Base-by-base conservation (phyloP, 2,888 invertebrate species). In the Pycnomerus fuliginosus region DNA sequence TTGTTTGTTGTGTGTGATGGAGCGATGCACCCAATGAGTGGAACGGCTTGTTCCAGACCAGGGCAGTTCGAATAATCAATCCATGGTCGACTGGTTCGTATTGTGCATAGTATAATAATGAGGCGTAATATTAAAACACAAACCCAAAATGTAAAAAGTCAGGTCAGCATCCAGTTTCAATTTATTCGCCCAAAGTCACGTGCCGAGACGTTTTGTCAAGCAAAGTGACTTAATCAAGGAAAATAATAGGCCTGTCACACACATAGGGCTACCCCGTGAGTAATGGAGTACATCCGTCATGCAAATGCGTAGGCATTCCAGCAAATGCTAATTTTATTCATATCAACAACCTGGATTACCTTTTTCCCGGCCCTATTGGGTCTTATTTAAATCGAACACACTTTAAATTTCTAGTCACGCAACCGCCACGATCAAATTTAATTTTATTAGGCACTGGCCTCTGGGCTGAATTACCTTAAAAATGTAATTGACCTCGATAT, bases 171-270 rank as follows among this genome's bases (percentile, higher is more conserved):
- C n/a, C n/a, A n/a, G n/a, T n/a, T n/a, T n/a, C 48, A 48, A 54
- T 61, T 62, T 62, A 52, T 55, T 47, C 44, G 54, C 54, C 52
- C 56, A 36, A n/a, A 55, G 62, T 63, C 67, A 67, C 67, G 68
- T 65, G 55, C 53, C 61, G 57, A 62, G 67, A 62, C 64, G 60
- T 68, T 68, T 67, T 67, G 67, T 66, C 67, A 65, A 60, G 53
- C 58, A 62, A 64, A 66, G 66, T 63, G 66, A 64, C 63, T 65
- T 67, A 69, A 69, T 68, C 67, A 67, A 60, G 58, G 60, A 64
- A 66, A 67, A 65, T 67, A 69, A 68, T 68, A 64, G 64, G 60
- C 60, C 56, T 62, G 65, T 62, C 55, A 55, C 55, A 58, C 50
- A 53, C 53, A 55, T 47, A 59, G 60, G 53, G 55, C 51, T 56